Conservation (phyloP, 2,797 vertebrate genomes). For the Novumbra hubbsi region DNA sequence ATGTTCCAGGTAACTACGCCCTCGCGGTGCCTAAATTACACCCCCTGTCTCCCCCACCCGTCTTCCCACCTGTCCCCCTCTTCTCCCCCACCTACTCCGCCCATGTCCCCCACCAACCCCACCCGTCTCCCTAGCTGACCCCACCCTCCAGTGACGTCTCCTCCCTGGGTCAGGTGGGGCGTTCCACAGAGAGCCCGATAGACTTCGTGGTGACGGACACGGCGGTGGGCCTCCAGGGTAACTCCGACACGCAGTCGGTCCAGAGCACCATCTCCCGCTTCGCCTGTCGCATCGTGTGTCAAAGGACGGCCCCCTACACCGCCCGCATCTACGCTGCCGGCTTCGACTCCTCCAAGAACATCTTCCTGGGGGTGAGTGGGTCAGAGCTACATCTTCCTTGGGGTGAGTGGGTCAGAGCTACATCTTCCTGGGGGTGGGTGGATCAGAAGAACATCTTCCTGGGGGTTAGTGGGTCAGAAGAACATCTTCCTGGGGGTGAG, state of each 20-base stretch:
- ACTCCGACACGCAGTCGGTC: slow-evolving; percentile 91
- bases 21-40: not conserved
- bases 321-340: slow-evolving; percentile 97
- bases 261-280: slow-evolving; percentile 99
- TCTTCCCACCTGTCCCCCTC: not conserved
- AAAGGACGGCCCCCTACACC: slow-evolving; percentile 91
- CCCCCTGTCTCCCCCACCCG: not conserved
- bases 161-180: slow-evolving; percentile 82
- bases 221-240: slow-evolving; percentile 92
- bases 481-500: no score
- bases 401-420: slow-evolving; percentile 93
- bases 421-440: slow-evolving; percentile 96
- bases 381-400: slow-evolving; percentile 98
- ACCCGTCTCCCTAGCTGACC: not conserved
- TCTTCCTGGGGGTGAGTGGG: slow-evolving; percentile 94
- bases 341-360: slow-evolving; percentile 98
- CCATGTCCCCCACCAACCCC: slow-evolving; percentile 18
- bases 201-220: slow-evolving; percentile 99
- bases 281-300: slow-evolving; percentile 96
- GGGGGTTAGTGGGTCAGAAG: no score
- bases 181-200: slow-evolving; percentile 96
- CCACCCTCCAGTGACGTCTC: not conserved
- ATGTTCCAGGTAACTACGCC: slow-evolving; percentile 93
- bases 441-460: no score
- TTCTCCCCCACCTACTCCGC: not conserved